Evolutionary conservation across 1,140 invertebrate species (phyloP).

Genomic region (Trichogramma pretiosum): DNA sequence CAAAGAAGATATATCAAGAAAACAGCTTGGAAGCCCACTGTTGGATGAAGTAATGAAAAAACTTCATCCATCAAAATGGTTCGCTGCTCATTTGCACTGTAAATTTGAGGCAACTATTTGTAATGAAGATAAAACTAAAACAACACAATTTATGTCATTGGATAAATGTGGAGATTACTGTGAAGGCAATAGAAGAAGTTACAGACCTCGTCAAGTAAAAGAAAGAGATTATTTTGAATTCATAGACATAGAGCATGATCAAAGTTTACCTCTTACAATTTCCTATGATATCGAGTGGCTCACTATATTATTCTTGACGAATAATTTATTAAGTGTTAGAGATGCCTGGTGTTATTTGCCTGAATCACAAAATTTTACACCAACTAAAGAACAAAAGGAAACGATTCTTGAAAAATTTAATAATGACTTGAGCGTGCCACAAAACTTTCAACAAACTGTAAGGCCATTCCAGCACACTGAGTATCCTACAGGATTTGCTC

Average conservation of each 20-base stretch:
- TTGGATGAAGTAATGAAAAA: slow-evolving; percentile 67
- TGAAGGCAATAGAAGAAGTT: too few relatives aligned
- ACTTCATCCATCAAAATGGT: slow-evolving; percentile 87
- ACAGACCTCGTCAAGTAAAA: too few relatives aligned
- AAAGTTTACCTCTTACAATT: slow-evolving; percentile 51
- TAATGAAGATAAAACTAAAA: slow-evolving; percentile 30
- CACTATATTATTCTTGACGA: slow-evolving; percentile 74
- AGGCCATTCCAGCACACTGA: slow-evolving; percentile 56
- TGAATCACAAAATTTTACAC: slow-evolving; percentile 69
- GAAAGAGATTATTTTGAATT: slow-evolving; percentile 79
- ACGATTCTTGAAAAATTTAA: slow-evolving; percentile 57
- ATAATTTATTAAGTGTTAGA: slow-evolving; percentile 76
- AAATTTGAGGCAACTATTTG: slow-evolving; percentile 84
- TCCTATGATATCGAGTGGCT: slow-evolving; percentile 93
- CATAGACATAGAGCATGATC: slow-evolving; percentile 49
- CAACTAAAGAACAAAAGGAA: slow-evolving; percentile 65
- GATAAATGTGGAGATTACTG: slow-evolving; percentile 97
- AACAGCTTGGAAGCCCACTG: slow-evolving; percentile 76
- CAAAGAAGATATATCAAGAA: slow-evolving; percentile 71
- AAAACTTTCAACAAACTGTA: slow-evolving; percentile 70
- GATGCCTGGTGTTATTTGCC: slow-evolving; percentile 68
- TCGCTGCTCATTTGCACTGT: slow-evolving; percentile 93
- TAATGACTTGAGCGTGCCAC: slow-evolving; percentile 56
- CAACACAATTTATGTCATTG: slow-evolving; percentile 87
- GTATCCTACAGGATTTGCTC: slow-evolving; percentile 29